Base-by-base conservation (phyloP, 2,113 vertebrate genomes). In the Alosa alosa region DNA sequence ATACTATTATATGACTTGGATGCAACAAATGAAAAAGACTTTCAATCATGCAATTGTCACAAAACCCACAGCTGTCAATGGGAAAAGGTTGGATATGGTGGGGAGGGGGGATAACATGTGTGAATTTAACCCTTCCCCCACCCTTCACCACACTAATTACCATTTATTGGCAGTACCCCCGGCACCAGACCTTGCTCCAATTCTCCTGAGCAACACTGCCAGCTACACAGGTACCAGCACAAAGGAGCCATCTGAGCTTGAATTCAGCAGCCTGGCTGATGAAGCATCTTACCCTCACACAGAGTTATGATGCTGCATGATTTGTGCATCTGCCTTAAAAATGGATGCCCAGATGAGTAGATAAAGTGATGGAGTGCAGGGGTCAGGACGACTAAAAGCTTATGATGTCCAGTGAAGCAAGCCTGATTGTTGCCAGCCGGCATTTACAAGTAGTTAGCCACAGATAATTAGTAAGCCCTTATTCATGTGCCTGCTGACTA, bases 121-220 rank as follows among this genome's bases (percentile, higher is more conserved):
- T 15, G 72, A 78, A 36, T 78, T 78, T 78, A 78, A 78, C 31
- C 72, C 36, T 0, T 78, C 11, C 72, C 25, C 72, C 72, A 10
- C 72, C 72, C 36, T 31, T 39, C 31, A 11, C 72, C 72, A 39
- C 72, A 78, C 2, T 78, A 78, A 78, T 78, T 36, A 78, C 31
- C 25, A 78, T 78, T 39, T 78, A 78, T 78, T 78, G 72, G 72
- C 72, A 78, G 31, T 36, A 13, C 72, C 72, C 25, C 72, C 72
- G 4, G 25, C 72, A 78, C 31, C 31, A 78, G 72, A 39, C 72
- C 72, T 39, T 78, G 72, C 18, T 41, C 72, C 13, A 78, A 78
- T 78, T 78, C 72, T 78, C 72, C 72, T 39, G 72, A 78, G 72
- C 31, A 78, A 78, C 31, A 78, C 36, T 11, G 47, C 47, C 47